Evolutionary conservation across 1,140 invertebrate species (phyloP).

Genomic region (Scaptomyza montana): DNA sequence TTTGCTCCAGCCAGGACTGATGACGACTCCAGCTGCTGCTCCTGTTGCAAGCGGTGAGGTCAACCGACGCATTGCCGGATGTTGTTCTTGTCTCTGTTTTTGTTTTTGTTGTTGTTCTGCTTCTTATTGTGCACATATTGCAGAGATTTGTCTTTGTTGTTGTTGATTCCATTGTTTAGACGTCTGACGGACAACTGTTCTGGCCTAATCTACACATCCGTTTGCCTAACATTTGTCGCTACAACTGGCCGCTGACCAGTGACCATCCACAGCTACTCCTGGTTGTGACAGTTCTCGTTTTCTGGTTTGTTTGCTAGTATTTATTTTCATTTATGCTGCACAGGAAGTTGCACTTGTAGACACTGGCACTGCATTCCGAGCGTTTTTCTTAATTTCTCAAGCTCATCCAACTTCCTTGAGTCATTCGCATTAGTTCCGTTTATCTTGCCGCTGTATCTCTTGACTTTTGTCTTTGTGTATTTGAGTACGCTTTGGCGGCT

Average conservation of each 20-base stretch:
- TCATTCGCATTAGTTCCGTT: slow-evolving; percentile 70
- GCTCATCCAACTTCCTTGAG: slow-evolving; percentile 26
- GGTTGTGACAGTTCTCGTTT: slow-evolving; percentile 58
- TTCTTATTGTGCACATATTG: slow-evolving; percentile 61
- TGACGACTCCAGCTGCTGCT: slow-evolving; percentile 8
- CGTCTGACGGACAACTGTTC: slow-evolving; percentile 56
- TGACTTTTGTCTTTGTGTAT: slow-evolving; percentile 45
- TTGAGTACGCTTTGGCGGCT: slow-evolving; percentile 28
- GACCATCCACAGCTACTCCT: slow-evolving; percentile 26
- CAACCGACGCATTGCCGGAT: slow-evolving; percentile 68
- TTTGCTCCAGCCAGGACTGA: slow-evolving; percentile 51
- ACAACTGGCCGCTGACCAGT: slow-evolving; percentile 38
- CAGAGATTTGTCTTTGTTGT: slow-evolving; percentile 43
- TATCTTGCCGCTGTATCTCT: slow-evolving; percentile 50
- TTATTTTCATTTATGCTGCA: slow-evolving; percentile 76
- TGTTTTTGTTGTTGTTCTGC: slow-evolving; percentile 12
- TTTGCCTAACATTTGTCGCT: slow-evolving; percentile 72
- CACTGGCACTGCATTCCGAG: slow-evolving; percentile 26
- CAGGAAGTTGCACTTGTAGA: slow-evolving; percentile 72
- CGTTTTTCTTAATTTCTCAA: slow-evolving; percentile 71
- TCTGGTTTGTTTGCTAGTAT: slow-evolving; percentile 50
- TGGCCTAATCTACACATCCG: slow-evolving; percentile 77
- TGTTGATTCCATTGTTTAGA: slow-evolving; percentile 71
- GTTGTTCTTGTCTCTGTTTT: slow-evolving; percentile 37
- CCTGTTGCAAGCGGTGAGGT: slow-evolving; percentile 51